phyloP scores from a whole-genome alignment of 1,140 invertebrate genomes.

The Aethina tumida region DNA sequence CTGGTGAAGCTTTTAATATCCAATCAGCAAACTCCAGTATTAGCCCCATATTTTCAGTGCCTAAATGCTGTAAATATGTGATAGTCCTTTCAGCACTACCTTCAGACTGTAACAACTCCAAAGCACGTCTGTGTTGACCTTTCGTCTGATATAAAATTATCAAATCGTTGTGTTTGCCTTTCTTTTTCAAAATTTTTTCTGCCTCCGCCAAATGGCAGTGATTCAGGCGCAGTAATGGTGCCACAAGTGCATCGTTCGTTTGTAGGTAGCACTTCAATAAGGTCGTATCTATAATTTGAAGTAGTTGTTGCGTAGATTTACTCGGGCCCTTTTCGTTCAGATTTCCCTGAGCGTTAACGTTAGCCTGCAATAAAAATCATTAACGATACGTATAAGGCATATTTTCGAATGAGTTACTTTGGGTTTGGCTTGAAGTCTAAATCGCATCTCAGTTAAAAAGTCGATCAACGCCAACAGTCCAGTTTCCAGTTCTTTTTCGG shows the following conservation, averaged over 20 bases:
- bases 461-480: conserved; percentile 82
- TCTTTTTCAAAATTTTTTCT: conserved; percentile 75
- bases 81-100: conserved; percentile 76
- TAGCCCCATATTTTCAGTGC: conserved; percentile 73
- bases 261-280: conserved; percentile 92
- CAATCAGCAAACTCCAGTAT: conserved; percentile 94
- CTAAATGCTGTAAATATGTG: conserved; percentile 84
- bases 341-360: conserved; percentile 30
- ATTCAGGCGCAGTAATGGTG: conserved; percentile 84
- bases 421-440: conserved; percentile 16
- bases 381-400: conserved; percentile 1
- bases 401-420: conserved; percentile 13
- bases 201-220: conserved; percentile 92
- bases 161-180: conserved; percentile 85
- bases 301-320: conserved; percentile 45
- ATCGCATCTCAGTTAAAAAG: conserved; percentile 71
- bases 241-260: conserved; percentile 91
- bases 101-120: conserved; percentile 75
- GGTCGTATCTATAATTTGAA: conserved; percentile 94
- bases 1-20: conserved; percentile 77
- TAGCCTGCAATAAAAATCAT: conserved; percentile 8
- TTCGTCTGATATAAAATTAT: conserved; percentile 94
- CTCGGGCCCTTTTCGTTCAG: conserved; percentile 30
- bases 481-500: conserved; percentile 76
- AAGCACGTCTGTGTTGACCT: conserved; percentile 81